Evolutionary conservation across 2,888 invertebrate genomes (phyloP).

Genomic region (Chloroclystis v-ata): DNA sequence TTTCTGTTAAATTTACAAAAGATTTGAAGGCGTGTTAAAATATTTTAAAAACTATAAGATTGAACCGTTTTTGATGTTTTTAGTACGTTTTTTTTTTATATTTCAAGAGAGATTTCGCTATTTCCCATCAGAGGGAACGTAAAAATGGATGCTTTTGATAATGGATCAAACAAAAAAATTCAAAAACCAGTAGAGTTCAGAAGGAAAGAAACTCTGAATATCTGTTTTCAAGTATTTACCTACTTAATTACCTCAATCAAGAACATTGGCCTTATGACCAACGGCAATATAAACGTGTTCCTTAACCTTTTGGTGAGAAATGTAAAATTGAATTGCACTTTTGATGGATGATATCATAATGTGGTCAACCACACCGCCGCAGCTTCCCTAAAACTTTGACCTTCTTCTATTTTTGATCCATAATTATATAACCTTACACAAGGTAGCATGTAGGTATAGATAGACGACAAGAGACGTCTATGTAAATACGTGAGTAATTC

Average conservation of each 20-base stretch:
- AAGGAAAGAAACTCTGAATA: constrained; percentile 17
- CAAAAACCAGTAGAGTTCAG: neutral
- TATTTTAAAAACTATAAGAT: too few relatives aligned
- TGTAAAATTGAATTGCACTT: constrained; percentile 16
- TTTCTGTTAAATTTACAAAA: neutral
- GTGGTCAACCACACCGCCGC: constrained; percentile 8
- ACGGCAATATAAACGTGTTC: constrained; percentile 18
- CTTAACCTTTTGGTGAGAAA: constrained; percentile 25
- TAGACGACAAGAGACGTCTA: too few relatives aligned
- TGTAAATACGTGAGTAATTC: too few relatives aligned
- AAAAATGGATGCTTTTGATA: too few relatives aligned
- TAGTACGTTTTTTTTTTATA: too few relatives aligned
- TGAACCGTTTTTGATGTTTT: too few relatives aligned
- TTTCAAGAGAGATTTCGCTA: too few relatives aligned
- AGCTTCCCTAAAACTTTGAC: constrained; percentile 14
- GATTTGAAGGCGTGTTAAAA: neutral
- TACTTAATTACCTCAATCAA: constrained; percentile 24
- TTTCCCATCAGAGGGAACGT: too few relatives aligned
- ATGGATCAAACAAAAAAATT: too few relatives aligned
- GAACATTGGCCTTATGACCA: constrained; percentile 16
- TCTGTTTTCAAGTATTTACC: constrained; percentile 18
- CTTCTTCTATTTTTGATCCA: neutral
- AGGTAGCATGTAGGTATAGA: too few relatives aligned
- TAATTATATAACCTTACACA: too few relatives aligned
- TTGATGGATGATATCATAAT: constrained; percentile 24